Percentiles rank a stretch among this genome's conserved stretches.
Conservation (phyloP, 2,113 vertebrate species). For the Oreochromis niloticus region DNA sequence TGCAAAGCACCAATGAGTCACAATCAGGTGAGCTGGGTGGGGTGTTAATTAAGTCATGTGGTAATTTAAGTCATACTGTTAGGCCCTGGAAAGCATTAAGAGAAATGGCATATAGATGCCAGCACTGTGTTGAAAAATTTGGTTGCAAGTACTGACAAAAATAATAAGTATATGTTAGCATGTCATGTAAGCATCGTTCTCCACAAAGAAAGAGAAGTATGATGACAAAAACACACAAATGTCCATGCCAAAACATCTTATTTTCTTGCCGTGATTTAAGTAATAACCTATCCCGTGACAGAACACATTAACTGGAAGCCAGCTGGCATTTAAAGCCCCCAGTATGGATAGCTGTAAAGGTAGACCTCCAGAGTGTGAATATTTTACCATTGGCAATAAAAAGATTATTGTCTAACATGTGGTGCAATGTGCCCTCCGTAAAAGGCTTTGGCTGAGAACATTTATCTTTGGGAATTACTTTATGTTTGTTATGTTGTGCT, state of each 20-base stretch:
- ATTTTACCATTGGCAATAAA: background rate
- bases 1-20: conserved; percentile 77
- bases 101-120: background rate
- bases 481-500: background rate
- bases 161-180: background rate
- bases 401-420: background rate
- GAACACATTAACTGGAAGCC: background rate
- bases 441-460: background rate
- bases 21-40: conserved; percentile 78
- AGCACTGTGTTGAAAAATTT: background rate
- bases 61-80: background rate
- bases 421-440: background rate
- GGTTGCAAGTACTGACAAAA: background rate
- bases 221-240: background rate
- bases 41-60: background rate
- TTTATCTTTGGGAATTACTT: background rate
- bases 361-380: background rate
- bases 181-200: background rate
- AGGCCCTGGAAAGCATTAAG: background rate
- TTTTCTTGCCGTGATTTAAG: background rate
- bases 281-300: background rate
- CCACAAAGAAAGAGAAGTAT: background rate
- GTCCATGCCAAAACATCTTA: background rate
- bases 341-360: background rate
- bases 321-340: background rate